Conservation (phyloP, 2,113 vertebrate genomes). For the Cisticola juncidis region DNA sequence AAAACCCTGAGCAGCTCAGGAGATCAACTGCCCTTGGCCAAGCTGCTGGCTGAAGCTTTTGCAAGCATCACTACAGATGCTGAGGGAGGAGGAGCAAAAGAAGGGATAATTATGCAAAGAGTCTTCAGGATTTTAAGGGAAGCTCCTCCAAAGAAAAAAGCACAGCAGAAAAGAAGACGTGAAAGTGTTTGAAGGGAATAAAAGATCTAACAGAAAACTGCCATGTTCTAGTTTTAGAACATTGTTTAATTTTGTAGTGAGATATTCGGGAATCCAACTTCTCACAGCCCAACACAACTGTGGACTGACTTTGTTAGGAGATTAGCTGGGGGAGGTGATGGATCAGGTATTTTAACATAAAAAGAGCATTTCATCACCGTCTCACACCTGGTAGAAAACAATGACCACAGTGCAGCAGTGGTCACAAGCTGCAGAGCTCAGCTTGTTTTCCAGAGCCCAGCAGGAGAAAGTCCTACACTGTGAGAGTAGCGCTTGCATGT, state of each 20-base stretch:
- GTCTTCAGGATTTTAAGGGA: background rate
- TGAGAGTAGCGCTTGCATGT: background rate
- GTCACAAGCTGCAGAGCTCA: background rate
- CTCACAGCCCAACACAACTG: background rate
- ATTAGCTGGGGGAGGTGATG: background rate
- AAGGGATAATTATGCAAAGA: background rate
- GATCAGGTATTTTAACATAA: background rate
- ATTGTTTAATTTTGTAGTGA: background rate
- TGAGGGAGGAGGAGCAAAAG: background rate
- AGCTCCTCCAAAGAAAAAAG: background rate
- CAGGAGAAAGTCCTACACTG: accelerated
- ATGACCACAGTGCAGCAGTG: background rate
- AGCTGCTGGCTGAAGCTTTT: background rate
- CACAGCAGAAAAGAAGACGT: background rate
- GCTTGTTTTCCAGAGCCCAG: background rate
- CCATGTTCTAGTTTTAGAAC: background rate
- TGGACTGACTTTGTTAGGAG: accelerated
- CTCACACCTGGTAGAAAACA: background rate
- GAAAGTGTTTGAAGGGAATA: background rate
- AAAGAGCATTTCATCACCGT: background rate
- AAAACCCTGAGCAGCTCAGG: background rate
- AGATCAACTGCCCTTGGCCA: background rate
- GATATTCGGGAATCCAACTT: background rate
- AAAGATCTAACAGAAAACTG: background rate
- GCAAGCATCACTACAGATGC: background rate